Base-by-base conservation (phyloP, 2,888 invertebrate species). In the Platerodrilus igneus region DNA sequence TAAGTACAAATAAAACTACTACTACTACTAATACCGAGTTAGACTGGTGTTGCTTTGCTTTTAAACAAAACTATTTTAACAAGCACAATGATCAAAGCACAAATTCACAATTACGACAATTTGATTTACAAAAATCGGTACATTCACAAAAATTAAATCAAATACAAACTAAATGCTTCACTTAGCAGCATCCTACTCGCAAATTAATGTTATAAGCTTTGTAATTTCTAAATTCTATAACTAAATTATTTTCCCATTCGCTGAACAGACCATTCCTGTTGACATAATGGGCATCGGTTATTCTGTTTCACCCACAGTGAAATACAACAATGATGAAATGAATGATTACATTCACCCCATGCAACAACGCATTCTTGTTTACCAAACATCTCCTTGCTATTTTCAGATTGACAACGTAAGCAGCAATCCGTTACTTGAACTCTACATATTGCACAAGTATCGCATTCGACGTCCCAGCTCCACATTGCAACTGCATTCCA, bases 401-500 rank as follows among this genome's bases (percentile, higher is more conserved):
- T 92, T 71, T 86, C 95, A 55, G 93, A 90, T 68, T 97, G 97
- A 65, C 97, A 97, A 36, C 95, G 80, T 3, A 97, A 75, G 64
- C 97, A 97, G 1, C 95, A 93, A 72, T 97, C 96, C 95, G 79
- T 45, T 7, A 97, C 92, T 79, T 96, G 96, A 37, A 96, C 94
- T 50, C 97, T 77, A 68, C 97, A 97, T 74, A 99, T 99, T 29
- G 97, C 97, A 72, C 97, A 99, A 35, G 95, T 96, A 71, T 99
- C 97, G 66, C 95, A 95, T 68, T 96, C 95, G 3, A 97, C 96
- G 64, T 99, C 96, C 97, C 96, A 97, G 61, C 92, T 92, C 96
- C 97, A 97, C 92, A 96, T 94, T n/a, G 96, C 95, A n/a, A 97
- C 94, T 2, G 95, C 91, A 73, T 99, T 97, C 97, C 97, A 99